Evolutionary conservation across 2,888 invertebrate species (phyloP).

Genomic region (Macrosiphum euphorbiae): DNA sequence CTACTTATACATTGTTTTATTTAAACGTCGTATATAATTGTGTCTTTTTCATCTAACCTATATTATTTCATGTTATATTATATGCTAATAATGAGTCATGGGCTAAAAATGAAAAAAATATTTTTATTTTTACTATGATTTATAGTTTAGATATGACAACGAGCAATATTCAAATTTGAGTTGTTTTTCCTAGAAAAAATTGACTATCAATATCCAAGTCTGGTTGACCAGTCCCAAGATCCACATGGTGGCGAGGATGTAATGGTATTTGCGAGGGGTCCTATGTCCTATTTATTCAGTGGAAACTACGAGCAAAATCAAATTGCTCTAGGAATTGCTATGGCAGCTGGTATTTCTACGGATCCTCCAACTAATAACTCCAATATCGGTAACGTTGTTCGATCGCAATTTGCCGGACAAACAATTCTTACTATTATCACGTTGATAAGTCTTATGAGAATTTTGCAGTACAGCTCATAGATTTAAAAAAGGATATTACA

Average conservation of each 20-base stretch:
- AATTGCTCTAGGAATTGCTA: constrained; percentile 83
- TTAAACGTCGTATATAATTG: neutral
- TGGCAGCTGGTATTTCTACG: constrained; percentile 76
- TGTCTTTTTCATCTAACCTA: neutral
- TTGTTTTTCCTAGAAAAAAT: neutral
- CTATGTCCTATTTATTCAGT: constrained; percentile 84
- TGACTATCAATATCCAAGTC: constrained; percentile 65
- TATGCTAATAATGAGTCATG: neutral
- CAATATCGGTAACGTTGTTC: neutral
- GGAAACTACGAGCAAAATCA: constrained; percentile 85
- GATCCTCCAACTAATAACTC: neutral
- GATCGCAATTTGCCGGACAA: neutral
- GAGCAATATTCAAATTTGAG: neutral
- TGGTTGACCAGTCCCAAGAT: constrained; percentile 65
- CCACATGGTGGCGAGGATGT: constrained; percentile 68
- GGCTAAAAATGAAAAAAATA: neutral
- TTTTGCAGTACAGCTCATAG: neutral
- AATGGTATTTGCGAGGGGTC: constrained; percentile 76
- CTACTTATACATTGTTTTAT: neutral
- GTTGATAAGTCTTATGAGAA: neutral
- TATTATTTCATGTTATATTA: neutral
- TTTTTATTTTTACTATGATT: neutral
- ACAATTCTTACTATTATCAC: neutral
- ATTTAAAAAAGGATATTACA: neutral
- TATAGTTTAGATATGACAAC: neutral